Conservation (phyloP, 2,888 invertebrate genomes). For the Ommatoiulus sabulosus region DNA sequence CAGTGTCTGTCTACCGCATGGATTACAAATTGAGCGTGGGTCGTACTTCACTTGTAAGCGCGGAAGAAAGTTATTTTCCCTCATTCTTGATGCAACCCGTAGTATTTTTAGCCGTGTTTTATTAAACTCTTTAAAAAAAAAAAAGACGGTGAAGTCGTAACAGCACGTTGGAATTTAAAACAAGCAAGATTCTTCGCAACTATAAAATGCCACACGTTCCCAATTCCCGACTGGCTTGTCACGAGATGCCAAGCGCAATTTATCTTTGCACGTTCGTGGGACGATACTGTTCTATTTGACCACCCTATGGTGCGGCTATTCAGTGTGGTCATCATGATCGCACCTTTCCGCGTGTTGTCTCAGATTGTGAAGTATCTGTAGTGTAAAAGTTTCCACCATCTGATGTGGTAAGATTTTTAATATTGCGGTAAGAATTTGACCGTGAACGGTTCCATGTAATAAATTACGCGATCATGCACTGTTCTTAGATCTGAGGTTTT, state of each 20-base stretch:
- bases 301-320: not conserved
- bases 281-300: not conserved
- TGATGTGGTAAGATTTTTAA: too few relatives aligned
- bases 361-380: not conserved
- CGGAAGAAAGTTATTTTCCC: not conserved
- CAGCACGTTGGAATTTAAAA: constrained; percentile 10
- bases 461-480: too few relatives aligned
- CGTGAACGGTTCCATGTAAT: too few relatives aligned
- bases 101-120: constrained; percentile 35
- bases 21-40: not conserved
- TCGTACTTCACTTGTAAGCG: not conserved
- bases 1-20: not conserved
- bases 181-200: constrained; percentile 25
- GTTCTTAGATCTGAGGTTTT: too few relatives aligned
- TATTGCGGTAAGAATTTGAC: too few relatives aligned
- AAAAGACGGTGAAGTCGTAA: constrained; percentile 17
- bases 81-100: not conserved
- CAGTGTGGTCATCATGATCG: too few relatives aligned
- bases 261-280: not conserved
- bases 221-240: constrained; percentile 17
- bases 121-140: not conserved
- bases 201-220: constrained; percentile 13
- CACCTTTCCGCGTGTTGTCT: too few relatives aligned
- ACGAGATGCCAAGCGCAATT: not conserved
- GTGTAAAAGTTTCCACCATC: too few relatives aligned